phyloP scores from a whole-genome alignment of 2,888 invertebrate species.

The Drosophila mettleri region DNA sequence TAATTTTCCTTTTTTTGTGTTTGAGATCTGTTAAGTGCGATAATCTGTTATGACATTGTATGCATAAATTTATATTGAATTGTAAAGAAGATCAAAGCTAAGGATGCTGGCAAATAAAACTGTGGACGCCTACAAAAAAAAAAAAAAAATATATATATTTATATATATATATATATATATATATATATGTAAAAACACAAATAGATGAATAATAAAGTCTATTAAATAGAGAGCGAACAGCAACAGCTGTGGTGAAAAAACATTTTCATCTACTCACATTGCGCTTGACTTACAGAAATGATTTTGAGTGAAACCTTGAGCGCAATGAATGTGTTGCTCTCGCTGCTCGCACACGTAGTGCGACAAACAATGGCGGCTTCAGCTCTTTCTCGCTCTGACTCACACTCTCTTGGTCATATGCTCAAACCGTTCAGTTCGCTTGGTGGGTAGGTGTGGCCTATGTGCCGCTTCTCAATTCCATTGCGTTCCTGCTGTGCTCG shows the following conservation, averaged over 20 bases:
- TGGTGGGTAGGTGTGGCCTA: slow-evolving; percentile 58
- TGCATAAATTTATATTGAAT: slow-evolving; percentile 58
- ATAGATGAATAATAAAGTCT: slow-evolving; percentile 46
- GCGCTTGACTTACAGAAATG: slow-evolving; percentile 24
- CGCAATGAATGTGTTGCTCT: slow-evolving; percentile 25
- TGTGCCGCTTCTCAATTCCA: slow-evolving; percentile 41
- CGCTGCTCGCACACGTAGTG: slow-evolving; percentile 31
- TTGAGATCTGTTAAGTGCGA: slow-evolving; percentile 67
- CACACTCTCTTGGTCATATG: slow-evolving; percentile 17
- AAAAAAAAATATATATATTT: not conserved
- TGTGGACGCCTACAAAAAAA: not conserved
- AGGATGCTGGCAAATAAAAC: slow-evolving; percentile 55
- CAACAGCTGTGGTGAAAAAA: slow-evolving; percentile 67
- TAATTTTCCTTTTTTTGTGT: slow-evolving; percentile 24
- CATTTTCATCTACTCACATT: slow-evolving; percentile 1
- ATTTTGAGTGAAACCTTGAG: slow-evolving; percentile 35
- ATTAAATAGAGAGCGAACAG: slow-evolving; percentile 62
- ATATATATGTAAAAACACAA: not conserved
- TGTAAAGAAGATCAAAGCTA: slow-evolving; percentile 47
- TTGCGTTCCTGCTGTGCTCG: slow-evolving; percentile 46
- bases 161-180: not conserved
- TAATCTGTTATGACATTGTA: slow-evolving; percentile 51
- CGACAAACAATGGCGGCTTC: slow-evolving; percentile 68
- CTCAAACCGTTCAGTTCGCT: slow-evolving; percentile 6
- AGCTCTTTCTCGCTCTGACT: slow-evolving; percentile 18